These are phyloP conservation scores for Drosophila kohkoa DNA, from an alignment of 1,140 invertebrate species.

Conservation along the genomic window DNA sequence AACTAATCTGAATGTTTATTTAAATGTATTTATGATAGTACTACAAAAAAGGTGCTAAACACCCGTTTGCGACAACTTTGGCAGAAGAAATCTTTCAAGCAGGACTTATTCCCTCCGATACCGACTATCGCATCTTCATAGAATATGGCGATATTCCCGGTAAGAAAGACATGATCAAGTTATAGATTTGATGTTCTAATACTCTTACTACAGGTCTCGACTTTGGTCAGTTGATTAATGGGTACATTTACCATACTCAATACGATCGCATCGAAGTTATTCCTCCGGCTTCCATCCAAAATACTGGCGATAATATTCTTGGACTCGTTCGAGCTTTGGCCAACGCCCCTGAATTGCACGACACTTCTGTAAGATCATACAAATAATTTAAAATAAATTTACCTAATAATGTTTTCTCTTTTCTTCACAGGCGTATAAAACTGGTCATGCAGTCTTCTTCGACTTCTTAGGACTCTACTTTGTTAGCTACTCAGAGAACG, in stretches of 20 bases:
- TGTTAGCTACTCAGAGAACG: slow-evolving; percentile 87
- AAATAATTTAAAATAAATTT: background rate
- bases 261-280: slow-evolving; percentile 92
- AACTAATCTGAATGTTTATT: background rate
- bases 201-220: slow-evolving; percentile 87
- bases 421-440: slow-evolving; percentile 52
- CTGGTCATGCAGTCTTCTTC: slow-evolving; percentile 90
- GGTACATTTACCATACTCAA: slow-evolving; percentile 96
- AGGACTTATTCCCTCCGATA: slow-evolving; percentile 93
- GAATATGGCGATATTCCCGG: slow-evolving; percentile 87
- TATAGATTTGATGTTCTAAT: too few species aligned
- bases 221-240: slow-evolving; percentile 96
- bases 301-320: slow-evolving; percentile 91
- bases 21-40: slow-evolving; percentile 85
- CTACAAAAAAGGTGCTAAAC: slow-evolving; percentile 91
- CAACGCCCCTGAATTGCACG: slow-evolving; percentile 86
- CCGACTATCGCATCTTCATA: slow-evolving; percentile 93
- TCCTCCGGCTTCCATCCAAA: slow-evolving; percentile 91
- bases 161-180: background rate
- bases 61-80: slow-evolving; percentile 92
- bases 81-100: slow-evolving; percentile 93
- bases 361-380: slow-evolving; percentile 58
- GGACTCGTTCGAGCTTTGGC: slow-evolving; percentile 88
- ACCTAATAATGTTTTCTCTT: background rate
- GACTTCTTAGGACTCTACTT: slow-evolving; percentile 91